phyloP scores from a whole-genome alignment of 2,113 vertebrate species.

The Fregetta grallaria region DNA sequence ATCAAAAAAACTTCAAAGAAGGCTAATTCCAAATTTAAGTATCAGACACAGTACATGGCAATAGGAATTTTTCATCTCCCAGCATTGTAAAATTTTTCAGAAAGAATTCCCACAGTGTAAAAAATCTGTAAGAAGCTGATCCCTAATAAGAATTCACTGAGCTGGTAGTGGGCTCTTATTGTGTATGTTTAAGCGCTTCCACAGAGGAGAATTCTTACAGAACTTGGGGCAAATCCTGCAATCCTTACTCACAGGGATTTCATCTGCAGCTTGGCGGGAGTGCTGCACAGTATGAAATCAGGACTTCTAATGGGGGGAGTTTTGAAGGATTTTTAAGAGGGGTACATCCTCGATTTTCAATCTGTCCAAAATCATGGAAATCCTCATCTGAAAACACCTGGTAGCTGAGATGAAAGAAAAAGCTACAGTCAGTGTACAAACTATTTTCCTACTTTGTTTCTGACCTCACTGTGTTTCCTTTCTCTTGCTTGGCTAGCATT shows the following conservation, averaged over 20 bases:
- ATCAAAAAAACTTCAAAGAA: background rate
- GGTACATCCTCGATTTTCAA: background rate
- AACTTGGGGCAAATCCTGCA: constrained; percentile 37
- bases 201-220: constrained; percentile 36
- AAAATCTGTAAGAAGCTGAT: constrained; percentile 10
- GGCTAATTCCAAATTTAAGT: background rate
- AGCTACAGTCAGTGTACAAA: background rate
- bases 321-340: background rate
- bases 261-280: background rate
- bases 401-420: background rate
- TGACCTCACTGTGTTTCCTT: background rate
- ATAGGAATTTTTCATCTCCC: background rate
- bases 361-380: constrained; percentile 12
- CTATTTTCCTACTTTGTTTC: background rate
- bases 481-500: background rate
- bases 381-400: background rate
- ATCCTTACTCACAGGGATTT: constrained; percentile 32
- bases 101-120: constrained; percentile 33
- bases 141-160: constrained; percentile 23
- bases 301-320: background rate
- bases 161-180: constrained; percentile 6
- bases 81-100: background rate
- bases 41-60: background rate
- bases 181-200: constrained; percentile 34
- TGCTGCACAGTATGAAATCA: background rate